A percentile compares a stretch with the other conserved stretches of the same genome.
phyloP scores from a whole-genome alignment of 1,140 invertebrate genomes.

The Callitettix versicolor region DNA sequence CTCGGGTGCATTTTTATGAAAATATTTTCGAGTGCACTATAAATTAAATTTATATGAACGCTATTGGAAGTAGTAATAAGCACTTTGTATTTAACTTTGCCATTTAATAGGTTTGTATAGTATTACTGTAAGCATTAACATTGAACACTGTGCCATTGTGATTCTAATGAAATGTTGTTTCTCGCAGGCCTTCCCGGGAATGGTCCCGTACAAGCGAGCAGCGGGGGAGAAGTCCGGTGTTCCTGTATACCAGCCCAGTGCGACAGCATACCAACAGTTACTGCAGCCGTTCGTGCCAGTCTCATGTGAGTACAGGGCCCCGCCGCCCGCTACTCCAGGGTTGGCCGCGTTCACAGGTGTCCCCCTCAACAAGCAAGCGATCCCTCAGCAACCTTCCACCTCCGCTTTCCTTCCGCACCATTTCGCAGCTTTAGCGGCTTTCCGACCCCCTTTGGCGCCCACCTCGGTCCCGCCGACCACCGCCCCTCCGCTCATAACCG shows the following conservation, averaged over 20 bases:
- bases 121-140: too few relatives aligned
- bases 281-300: conserved; percentile 91
- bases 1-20: too few relatives aligned
- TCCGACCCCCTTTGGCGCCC: conserved; percentile 30
- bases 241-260: conserved; percentile 84
- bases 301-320: conserved; percentile 72
- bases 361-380: conserved; percentile 37
- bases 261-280: conserved; percentile 83
- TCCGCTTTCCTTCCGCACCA: conserved; percentile 17
- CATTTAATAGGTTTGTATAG: too few relatives aligned
- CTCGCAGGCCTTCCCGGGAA: conserved; percentile 80
- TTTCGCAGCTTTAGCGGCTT: conserved; percentile 33
- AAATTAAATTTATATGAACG: too few relatives aligned
- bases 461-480: conserved; percentile 31
- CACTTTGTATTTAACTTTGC: too few relatives aligned
- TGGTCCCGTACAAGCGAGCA: conserved; percentile 88
- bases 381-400: conserved; percentile 20
- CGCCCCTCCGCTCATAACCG: conserved; percentile 26
- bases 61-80: too few relatives aligned
- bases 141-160: too few relatives aligned
- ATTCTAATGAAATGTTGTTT: too few relatives aligned
- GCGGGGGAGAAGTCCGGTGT: conserved; percentile 90
- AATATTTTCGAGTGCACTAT: too few relatives aligned
- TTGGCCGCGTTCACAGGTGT: conserved; percentile 37
- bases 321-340: conserved; percentile 35